Conservation (phyloP, 2,113 vertebrate species). For the Tragelaphus buxtoni region DNA sequence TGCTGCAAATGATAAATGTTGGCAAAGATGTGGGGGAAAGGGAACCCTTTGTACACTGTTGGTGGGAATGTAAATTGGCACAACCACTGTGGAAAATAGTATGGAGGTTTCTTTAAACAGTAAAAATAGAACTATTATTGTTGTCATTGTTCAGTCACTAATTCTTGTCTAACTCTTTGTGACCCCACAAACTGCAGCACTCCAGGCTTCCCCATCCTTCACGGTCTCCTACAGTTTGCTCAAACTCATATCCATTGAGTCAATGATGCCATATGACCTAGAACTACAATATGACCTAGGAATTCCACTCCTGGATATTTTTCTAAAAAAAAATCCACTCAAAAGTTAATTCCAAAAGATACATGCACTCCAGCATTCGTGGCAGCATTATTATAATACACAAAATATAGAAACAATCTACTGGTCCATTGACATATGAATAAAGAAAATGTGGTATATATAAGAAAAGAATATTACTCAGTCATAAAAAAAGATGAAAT, state of each 20-base stretch:
- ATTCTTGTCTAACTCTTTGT: neutral
- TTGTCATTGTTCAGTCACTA: neutral
- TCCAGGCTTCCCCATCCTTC: neutral
- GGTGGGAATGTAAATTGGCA: neutral
- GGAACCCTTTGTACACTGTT: neutral
- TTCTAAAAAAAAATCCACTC: neutral
- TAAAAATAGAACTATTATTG: neutral
- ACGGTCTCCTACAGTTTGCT: neutral
- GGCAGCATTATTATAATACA: neutral
- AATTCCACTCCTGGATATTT: neutral
- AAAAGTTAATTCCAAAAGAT: neutral
- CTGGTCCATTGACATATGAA: neutral
- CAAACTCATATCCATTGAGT: neutral
- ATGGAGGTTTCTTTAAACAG: neutral
- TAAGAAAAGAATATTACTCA: neutral
- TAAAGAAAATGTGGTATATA: neutral
- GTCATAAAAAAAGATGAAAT: neutral
- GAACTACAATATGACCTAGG: neutral
- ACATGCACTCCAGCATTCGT: neutral
- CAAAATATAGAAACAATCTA: neutral
- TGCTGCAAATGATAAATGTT: neutral
- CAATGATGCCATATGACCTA: neutral
- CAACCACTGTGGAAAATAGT: neutral
- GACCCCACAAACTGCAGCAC: neutral
- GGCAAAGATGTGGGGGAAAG: neutral